Conservation (phyloP, 1,140 invertebrate species). For the Melipona quadrifasciata region DNA sequence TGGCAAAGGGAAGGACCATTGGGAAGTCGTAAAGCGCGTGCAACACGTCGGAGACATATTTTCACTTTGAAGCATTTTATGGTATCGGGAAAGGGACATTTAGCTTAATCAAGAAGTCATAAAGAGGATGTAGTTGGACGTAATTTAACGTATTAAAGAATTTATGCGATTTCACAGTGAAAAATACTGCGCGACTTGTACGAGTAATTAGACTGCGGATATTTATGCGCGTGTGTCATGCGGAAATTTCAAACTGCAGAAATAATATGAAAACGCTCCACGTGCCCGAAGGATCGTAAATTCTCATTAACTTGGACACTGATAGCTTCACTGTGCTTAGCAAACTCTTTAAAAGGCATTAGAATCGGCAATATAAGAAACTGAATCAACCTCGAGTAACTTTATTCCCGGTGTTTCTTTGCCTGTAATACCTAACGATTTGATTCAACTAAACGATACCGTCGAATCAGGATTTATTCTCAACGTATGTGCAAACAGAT, state of each 20-base stretch:
- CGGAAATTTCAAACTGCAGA: too few species aligned
- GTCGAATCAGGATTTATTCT: too few species aligned
- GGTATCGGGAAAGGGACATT: background rate
- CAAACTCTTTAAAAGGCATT: background rate
- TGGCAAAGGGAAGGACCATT: background rate
- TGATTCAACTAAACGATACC: too few species aligned
- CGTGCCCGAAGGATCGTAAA: background rate
- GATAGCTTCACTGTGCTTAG: background rate
- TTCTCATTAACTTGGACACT: conserved; percentile 1
- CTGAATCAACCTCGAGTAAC: conserved; percentile 1
- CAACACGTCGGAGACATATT: background rate
- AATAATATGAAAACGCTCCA: too few species aligned
- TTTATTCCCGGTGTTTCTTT: background rate
- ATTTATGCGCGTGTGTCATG: too few species aligned
- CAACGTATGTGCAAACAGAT: background rate
- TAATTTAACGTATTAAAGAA: background rate
- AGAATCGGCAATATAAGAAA: background rate
- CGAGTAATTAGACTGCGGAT: background rate
- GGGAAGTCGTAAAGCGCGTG: background rate
- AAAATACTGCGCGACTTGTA: background rate
- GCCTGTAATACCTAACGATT: background rate
- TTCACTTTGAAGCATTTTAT: background rate
- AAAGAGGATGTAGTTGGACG: background rate
- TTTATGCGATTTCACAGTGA: background rate
- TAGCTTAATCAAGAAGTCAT: background rate